Evolutionary conservation across 2,797 vertebrate genomes (phyloP).

Genomic region (Tangara arthus): DNA sequence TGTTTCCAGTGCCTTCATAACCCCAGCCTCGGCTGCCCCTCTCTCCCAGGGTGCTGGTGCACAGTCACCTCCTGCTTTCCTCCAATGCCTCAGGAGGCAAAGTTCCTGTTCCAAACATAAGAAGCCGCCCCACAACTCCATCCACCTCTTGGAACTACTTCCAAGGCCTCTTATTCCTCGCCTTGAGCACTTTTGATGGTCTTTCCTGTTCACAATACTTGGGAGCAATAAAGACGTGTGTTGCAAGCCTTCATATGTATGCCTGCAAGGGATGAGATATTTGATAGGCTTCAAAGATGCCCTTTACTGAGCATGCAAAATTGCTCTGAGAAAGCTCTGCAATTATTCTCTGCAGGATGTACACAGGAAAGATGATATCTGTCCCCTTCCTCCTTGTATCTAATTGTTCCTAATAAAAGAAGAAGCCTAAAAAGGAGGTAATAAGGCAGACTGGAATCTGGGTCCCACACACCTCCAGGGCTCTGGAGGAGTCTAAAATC

Average conservation of each 20-base stretch:
- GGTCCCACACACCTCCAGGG: neutral
- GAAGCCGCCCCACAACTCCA: neutral
- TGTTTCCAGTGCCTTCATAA: neutral
- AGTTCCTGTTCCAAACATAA: neutral
- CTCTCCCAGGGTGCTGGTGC: neutral
- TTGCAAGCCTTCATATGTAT: neutral
- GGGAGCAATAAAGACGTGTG: neutral
- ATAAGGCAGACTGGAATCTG: neutral
- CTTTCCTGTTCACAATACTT: neutral
- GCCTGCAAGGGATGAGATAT: neutral
- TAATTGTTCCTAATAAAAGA: conserved; percentile 35
- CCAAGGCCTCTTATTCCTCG: neutral
- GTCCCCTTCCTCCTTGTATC: conserved; percentile 22
- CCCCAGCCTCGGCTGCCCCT: neutral
- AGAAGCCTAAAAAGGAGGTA: neutral
- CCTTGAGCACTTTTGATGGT: neutral
- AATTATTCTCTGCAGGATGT: conserved; percentile 38
- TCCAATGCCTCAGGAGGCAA: fast-evolving
- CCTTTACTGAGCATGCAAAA: conserved; percentile 41
- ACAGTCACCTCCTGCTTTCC: neutral
- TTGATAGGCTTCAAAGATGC: conserved; percentile 36
- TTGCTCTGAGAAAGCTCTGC: conserved; percentile 28
- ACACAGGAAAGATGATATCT: conserved; percentile 29
- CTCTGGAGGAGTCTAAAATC: neutral
- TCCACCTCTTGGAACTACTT: neutral